Evolutionary conservation across 2,797 vertebrate species (phyloP).

Genomic region (Oceanodroma leucorhoa): DNA sequence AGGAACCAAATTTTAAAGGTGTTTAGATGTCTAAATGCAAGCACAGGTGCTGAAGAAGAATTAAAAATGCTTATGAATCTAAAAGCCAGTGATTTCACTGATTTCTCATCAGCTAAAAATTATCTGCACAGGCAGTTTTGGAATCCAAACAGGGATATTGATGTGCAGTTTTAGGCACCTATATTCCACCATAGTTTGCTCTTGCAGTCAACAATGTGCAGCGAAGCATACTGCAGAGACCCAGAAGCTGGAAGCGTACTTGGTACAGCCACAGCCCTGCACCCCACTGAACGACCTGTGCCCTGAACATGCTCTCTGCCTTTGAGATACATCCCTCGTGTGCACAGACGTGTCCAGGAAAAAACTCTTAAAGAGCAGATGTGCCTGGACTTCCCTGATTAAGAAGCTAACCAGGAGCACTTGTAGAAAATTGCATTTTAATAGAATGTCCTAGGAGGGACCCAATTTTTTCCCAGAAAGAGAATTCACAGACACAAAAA

Average conservation of each 20-base stretch:
- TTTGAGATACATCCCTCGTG: not conserved
- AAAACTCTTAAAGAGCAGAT: not conserved
- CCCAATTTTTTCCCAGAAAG: not conserved
- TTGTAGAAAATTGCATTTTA: not conserved
- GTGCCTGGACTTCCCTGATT: not conserved
- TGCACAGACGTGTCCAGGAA: not conserved
- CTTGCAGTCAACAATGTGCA: not conserved
- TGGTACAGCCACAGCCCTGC: not conserved
- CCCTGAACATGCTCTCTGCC: not conserved
- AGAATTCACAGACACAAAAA: not conserved
- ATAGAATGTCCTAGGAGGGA: not conserved
- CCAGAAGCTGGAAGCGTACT: not conserved
- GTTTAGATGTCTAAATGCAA: not conserved
- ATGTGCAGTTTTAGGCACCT: not conserved
- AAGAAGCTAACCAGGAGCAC: not conserved
- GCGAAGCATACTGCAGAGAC: not conserved
- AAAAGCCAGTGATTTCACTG: not conserved
- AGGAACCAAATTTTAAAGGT: not conserved
- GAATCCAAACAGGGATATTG: not conserved
- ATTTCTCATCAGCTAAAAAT: not conserved
- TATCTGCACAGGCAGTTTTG: not conserved
- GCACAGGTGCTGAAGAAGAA: not conserved
- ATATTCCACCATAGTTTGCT: not conserved
- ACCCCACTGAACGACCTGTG: not conserved
- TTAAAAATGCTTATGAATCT: not conserved